Evolutionary conservation across 1,140 invertebrate species (phyloP).

Genomic region (Chrysopa pallens): DNA sequence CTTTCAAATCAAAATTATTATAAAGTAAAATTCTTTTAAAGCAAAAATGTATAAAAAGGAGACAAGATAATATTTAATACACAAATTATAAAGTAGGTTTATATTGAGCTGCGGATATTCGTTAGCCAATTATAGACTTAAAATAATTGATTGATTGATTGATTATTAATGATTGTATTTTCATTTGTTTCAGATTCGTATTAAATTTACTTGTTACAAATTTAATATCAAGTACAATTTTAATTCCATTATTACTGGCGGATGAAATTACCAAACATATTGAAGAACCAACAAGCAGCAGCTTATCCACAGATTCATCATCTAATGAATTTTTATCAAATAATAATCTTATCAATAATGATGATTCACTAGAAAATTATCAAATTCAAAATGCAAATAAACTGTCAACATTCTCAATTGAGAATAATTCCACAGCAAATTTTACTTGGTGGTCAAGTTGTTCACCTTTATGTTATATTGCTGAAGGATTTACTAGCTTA

Average conservation of each 20-base stretch:
- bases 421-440: neutral
- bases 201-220: conserved; percentile 48
- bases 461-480: conserved; percentile 22
- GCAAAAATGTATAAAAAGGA: too few relatives aligned
- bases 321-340: neutral
- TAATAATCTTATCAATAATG: neutral
- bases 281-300: neutral
- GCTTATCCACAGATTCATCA: neutral
- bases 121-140: too few relatives aligned
- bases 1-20: too few relatives aligned
- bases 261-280: conserved; percentile 15
- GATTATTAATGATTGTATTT: neutral
- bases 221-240: conserved; percentile 36
- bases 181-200: conserved; percentile 36
- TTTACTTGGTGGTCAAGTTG: neutral
- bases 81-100: too few relatives aligned
- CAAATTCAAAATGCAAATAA: conserved; percentile 1
- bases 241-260: conserved; percentile 36
- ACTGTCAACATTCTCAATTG: neutral
- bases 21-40: too few relatives aligned
- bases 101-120: too few relatives aligned
- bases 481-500: conserved; percentile 30
- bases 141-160: too few relatives aligned
- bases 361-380: neutral
- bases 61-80: too few relatives aligned